A percentile compares a stretch with the other conserved stretches of the same genome.
phyloP scores from a whole-genome alignment of 1,140 invertebrate species.

The Lucilia sericata region DNA sequence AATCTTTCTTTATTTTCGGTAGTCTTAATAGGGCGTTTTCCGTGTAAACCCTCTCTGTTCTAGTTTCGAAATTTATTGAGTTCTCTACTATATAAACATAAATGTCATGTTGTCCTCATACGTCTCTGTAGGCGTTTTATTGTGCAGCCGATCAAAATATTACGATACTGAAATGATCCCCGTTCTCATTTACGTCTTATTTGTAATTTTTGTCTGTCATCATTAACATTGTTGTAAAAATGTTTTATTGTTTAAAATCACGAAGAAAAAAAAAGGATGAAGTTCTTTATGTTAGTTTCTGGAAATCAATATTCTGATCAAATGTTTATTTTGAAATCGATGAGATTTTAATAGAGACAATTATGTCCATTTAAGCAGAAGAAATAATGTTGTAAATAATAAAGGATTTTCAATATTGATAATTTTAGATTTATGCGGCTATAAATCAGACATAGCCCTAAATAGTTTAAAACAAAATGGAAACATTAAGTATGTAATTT shows the following conservation, averaged over 20 bases:
- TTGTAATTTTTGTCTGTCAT: neutral
- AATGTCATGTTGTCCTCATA: neutral
- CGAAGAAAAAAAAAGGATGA: neutral
- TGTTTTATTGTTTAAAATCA: neutral
- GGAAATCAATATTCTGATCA: slow-evolving; percentile 14
- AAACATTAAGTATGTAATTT: no score
- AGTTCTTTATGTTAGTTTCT: neutral
- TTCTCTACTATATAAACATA: neutral
- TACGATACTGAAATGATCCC: neutral
- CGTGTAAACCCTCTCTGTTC: slow-evolving; percentile 1
- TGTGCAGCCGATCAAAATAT: neutral
- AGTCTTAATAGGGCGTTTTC: slow-evolving; percentile 32
- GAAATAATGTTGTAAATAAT: neutral
- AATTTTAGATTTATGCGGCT: no score
- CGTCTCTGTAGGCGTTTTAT: slow-evolving; percentile 7
- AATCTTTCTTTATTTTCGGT: neutral
- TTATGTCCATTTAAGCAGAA: neutral
- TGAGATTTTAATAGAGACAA: neutral
- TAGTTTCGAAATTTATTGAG: neutral
- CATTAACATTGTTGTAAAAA: neutral
- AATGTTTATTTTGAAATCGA: neutral
- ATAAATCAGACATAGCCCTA: no score
- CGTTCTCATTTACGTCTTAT: neutral
- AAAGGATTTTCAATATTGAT: no score
- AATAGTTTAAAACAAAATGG: no score